Evolutionary conservation across 1,140 invertebrate genomes (phyloP).

Genomic region (Neodiprion lecontei): DNA sequence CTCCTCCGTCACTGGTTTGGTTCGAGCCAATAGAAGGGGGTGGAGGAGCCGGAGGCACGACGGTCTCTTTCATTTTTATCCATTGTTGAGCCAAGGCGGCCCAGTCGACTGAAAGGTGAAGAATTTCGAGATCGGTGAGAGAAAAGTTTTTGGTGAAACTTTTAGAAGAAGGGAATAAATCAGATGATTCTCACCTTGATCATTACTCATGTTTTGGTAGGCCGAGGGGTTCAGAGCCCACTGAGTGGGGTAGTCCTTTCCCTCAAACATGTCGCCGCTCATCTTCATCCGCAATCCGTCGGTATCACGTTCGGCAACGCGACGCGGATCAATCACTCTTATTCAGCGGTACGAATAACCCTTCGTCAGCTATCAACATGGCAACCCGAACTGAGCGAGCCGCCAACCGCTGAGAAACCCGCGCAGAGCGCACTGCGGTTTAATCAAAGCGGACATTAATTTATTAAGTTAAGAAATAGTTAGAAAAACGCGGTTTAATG

Average conservation of each 20-base stretch:
- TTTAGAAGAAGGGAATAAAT: not conserved
- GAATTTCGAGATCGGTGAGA: slow-evolving; percentile 14
- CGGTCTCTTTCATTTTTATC: slow-evolving; percentile 93
- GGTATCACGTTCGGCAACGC: too few relatives aligned
- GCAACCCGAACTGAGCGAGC: too few relatives aligned
- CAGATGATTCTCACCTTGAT: slow-evolving; percentile 54
- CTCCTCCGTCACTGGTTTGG: slow-evolving; percentile 58
- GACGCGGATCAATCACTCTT: too few relatives aligned
- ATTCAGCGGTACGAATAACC: too few relatives aligned
- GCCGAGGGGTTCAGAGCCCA: slow-evolving; percentile 77
- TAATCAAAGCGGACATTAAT: too few relatives aligned
- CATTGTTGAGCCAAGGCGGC: slow-evolving; percentile 94
- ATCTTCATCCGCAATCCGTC: slow-evolving; percentile 37
- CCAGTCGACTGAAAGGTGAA: slow-evolving; percentile 82
- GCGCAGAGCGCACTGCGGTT: too few relatives aligned
- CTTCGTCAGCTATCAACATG: too few relatives aligned
- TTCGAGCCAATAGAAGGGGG: slow-evolving; percentile 55
- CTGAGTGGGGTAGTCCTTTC: slow-evolving; percentile 70
- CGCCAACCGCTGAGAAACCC: too few relatives aligned
- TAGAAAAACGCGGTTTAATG: too few relatives aligned
- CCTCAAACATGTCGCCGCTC: slow-evolving; percentile 58
- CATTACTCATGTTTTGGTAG: slow-evolving; percentile 67
- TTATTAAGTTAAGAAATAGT: too few relatives aligned
- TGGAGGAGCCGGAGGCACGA: slow-evolving; percentile 63
- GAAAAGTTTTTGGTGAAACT: slow-evolving; percentile 1